Evolutionary conservation across 2,113 vertebrate species (phyloP), one percentile per base, ranked within the genome.

Genomic region (Calypte anna): DNA sequence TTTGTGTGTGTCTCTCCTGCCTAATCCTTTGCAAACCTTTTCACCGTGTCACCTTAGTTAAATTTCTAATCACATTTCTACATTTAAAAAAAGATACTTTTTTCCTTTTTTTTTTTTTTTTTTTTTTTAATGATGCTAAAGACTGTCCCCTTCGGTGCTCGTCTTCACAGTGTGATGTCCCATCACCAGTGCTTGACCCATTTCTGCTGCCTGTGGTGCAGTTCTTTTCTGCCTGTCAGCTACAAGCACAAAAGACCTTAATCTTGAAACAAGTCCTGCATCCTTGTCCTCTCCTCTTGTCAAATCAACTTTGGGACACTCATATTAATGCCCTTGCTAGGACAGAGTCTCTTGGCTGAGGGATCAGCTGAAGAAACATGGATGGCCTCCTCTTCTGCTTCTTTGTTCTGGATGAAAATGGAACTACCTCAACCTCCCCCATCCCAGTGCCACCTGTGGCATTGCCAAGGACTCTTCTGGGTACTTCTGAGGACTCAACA

Each of bases 191-290:
- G 36, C 85, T 40, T 94, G 93, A 96, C 93, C 88, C 93, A 69
- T 59, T 86, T 70, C 82, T 95, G 68, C 88, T 96, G 89, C 84
- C 91, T 96, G 96, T 72, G 87, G 92, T 90, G 88, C 86, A 83
- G 86, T 4, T 85, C 92, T 82, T 44, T 90, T 90, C 91, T 92
- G 64, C 25, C 87, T 93, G 93, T 94, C 94, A 97, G 40, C 82
- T 46, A 9, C 62, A 43, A 73, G 64, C 14, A 51, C 40, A 8
- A 5, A 73, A 81, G 67, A 86, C 74, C 69, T 96, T 78, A 70
- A 93, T 70, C 79, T 90, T 31, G 50, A 83, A 69, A 46, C 40
- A 50, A 85, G 62, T 58, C 78, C 55, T 70, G 66, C 64, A 53
- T 21, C 4, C 9, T 30, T 77, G 72, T 93, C 69, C 68, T 72